Percentiles rank a stretch among this genome's conserved stretches.
These are phyloP conservation scores for Pseudococcus longispinus DNA, from an alignment of 2,888 invertebrate species.

Conservation along the genomic window DNA sequence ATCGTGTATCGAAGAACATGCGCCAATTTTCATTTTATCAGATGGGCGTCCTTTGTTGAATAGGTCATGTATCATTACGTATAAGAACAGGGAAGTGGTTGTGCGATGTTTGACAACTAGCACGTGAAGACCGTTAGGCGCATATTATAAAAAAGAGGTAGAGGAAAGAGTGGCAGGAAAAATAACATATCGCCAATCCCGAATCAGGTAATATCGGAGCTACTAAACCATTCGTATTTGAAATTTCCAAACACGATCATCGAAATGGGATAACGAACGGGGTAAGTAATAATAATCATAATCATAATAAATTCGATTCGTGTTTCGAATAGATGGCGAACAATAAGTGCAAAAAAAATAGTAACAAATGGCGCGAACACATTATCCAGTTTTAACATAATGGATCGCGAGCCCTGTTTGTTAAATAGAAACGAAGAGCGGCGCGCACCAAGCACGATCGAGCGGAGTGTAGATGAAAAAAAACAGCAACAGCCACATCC, in stretches of 20 bases:
- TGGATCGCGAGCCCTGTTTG: constrained; percentile 56
- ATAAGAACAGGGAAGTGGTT: constrained; percentile 18
- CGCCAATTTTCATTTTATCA: constrained; percentile 43
- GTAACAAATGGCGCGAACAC: constrained; percentile 57
- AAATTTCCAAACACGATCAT: constrained; percentile 23
- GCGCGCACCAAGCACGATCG: not conserved
- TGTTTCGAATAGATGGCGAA: constrained; percentile 49
- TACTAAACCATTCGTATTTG: constrained; percentile 43
- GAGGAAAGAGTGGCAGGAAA: not conserved
- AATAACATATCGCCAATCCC: constrained; percentile 34
- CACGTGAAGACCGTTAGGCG: constrained; percentile 56
- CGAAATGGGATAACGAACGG: constrained; percentile 48
- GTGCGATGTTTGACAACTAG: constrained; percentile 52
- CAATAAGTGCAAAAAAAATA: constrained; percentile 49
- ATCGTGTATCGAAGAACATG: constrained; percentile 3
- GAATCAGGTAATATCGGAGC: constrained; percentile 17
- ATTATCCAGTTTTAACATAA: constrained; percentile 55
- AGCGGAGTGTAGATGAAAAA: constrained; percentile 9
- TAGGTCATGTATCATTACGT: constrained; percentile 54
- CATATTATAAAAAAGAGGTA: not conserved
- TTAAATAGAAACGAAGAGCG: constrained; percentile 47
- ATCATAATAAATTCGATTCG: constrained; percentile 56
- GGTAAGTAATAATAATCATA: constrained; percentile 53
- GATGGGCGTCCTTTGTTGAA: constrained; percentile 41
- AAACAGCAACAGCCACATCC: not conserved